phyloP scores from a whole-genome alignment of 2,888 invertebrate genomes.

The Chloroclysta siterata region DNA sequence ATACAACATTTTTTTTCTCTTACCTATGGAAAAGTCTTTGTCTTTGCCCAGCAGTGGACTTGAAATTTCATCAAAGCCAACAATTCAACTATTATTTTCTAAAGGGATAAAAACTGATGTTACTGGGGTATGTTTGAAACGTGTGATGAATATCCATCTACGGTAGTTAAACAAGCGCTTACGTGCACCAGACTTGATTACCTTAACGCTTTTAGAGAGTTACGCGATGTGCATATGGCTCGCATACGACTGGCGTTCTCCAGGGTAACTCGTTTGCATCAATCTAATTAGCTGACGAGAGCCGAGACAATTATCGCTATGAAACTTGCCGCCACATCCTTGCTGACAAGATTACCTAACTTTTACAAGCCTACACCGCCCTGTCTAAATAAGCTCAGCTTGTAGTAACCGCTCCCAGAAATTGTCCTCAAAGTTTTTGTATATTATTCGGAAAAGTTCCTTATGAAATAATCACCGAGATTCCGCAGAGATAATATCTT shows the following conservation, averaged over 20 bases:
- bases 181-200: conserved; percentile 43
- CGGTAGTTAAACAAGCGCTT: conserved; percentile 29
- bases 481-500: conserved; percentile 61
- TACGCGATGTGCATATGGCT: conserved; percentile 46
- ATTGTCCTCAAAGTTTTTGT: conserved; percentile 46
- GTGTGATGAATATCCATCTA: conserved; percentile 29
- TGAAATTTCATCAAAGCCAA: no score
- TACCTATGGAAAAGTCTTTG: no score
- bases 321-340: conserved; percentile 65
- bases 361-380: conserved; percentile 49
- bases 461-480: conserved; percentile 58
- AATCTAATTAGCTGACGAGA: conserved; percentile 72
- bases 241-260: conserved; percentile 42
- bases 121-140: conserved; percentile 10
- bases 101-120: conserved; percentile 1
- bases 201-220: conserved; percentile 45
- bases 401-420: conserved; percentile 39
- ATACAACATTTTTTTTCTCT: no score
- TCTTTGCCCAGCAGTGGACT: no score
- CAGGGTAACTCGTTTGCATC: conserved; percentile 54
- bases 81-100: background rate
- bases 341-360: conserved; percentile 69
- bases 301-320: conserved; percentile 55
- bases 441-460: conserved; percentile 55
- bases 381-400: conserved; percentile 41